Base-by-base conservation (phyloP, 2,797 vertebrate species). In the Otolemur crassicaudatus region DNA sequence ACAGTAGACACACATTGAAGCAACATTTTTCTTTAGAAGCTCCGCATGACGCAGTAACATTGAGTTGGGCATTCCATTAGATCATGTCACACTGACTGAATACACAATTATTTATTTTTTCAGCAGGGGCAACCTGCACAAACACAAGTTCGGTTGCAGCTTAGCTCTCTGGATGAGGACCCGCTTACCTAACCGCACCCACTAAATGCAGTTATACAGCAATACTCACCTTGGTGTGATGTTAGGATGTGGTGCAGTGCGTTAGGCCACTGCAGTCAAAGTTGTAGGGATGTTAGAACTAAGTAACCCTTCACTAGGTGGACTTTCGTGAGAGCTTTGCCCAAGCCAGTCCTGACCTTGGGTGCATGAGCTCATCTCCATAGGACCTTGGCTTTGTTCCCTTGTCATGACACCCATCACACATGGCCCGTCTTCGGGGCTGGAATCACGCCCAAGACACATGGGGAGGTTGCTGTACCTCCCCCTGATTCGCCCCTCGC, bases 41-140 rank as follows among this genome's bases (percentile, higher is more conserved):
- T 97, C 98, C 98, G 98, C 98, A 98, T 98, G 98, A 97, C 94
- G 90, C 96, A 97, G 96, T 98, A 97, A 95, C 96, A 90, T 56
- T 79, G 90, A 98, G 94, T 1, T 84, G 89, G 98, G 95, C 96
- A 89, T 96, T 97, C 95, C 84, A 0, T 97, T 98, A 98, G 98
- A 96, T 96, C 75, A 70, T 37, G 79, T 86, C 97, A 96, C 61
- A 3, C 79, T 83, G 69, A 80, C 93, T 91, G 86, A 87, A 94
- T 43, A 87, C 95, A 73, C 87, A 46, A 70, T 60, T 97, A 98
- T 95, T 98, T 97, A 96, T 83, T 81, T 95, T 95, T 76, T 67
- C 72, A 96, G 96, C 95, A 96, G 97, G 95, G 86, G 29, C 58
- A 31, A 12, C 83, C 77, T 96, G 84, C 96, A 76, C 96, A 73